These are phyloP conservation scores for Nematolebias whitei DNA, from an alignment of 2,113 vertebrate genomes.

Conservation along the genomic window DNA sequence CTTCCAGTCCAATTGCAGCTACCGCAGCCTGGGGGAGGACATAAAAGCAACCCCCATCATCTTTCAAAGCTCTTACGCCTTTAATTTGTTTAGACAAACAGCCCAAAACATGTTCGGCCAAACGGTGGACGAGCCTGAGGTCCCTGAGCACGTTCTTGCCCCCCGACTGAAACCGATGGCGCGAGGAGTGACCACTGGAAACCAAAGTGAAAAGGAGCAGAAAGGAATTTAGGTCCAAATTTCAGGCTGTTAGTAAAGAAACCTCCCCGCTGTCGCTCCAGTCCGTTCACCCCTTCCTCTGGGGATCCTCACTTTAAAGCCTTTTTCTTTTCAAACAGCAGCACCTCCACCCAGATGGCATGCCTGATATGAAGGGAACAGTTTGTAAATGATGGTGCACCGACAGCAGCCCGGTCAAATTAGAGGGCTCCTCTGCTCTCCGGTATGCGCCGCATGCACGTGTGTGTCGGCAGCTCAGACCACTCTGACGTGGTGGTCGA, in stretches of 20 bases:
- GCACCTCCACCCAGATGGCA: conserved; percentile 69
- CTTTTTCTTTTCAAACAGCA: conserved; percentile 9
- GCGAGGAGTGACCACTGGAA: conserved; percentile 2
- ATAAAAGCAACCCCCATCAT: conserved; percentile 66
- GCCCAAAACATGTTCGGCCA: conserved; percentile 63
- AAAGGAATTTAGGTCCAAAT: not conserved
- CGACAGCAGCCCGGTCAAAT: conserved; percentile 55
- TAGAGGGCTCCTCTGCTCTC: conserved; percentile 54
- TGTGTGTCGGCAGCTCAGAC: conserved; percentile 50
- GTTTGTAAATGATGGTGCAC: conserved; percentile 55
- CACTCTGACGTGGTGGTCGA: conserved; percentile 82
- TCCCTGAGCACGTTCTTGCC: conserved; percentile 52
- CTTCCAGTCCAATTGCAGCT: conserved; percentile 65
- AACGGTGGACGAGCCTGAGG: conserved; percentile 31
- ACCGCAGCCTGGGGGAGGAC: conserved; percentile 68
- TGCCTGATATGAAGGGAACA: conserved; percentile 51
- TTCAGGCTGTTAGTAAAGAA: not conserved
- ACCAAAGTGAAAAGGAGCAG: conserved; percentile 17
- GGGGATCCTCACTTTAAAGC: conserved; percentile 33
- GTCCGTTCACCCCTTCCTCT: conserved; percentile 27
- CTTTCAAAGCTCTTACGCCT: conserved; percentile 66
- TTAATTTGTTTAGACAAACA: conserved; percentile 79
- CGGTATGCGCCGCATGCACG: conserved; percentile 43
- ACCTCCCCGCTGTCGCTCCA: not conserved
- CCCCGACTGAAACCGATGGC: not conserved